A percentile compares a stretch with the other conserved stretches of the same genome.
phyloP scores from a whole-genome alignment of 2,888 invertebrate species.

The Lycocerus yunnanus region DNA sequence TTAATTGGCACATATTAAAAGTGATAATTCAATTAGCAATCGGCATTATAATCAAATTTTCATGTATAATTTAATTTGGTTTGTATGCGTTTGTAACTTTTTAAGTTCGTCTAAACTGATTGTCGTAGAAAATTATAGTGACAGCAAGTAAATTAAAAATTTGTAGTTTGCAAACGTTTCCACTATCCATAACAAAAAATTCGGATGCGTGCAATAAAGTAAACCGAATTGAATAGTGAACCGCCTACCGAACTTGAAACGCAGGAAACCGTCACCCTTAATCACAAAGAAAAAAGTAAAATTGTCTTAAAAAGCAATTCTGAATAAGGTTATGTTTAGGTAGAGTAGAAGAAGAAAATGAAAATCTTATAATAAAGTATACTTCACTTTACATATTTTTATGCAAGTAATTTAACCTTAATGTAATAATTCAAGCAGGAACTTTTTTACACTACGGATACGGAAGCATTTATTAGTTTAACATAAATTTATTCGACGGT shows the following conservation, averaged over 20 bases:
- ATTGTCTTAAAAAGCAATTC: neutral
- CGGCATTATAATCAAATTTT: neutral
- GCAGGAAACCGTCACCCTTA: neutral
- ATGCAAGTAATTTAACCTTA: neutral
- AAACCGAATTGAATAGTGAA: neutral
- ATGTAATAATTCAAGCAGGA: neutral
- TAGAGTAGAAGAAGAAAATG: neutral
- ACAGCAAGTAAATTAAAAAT: neutral
- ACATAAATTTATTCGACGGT: neutral
- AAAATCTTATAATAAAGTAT: neutral
- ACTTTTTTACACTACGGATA: neutral
- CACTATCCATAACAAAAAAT: neutral
- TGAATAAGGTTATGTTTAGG: neutral
- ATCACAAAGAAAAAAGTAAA: neutral
- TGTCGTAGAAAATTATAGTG: neutral
- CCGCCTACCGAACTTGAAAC: neutral
- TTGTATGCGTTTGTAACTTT: neutral
- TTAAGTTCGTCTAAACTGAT: neutral
- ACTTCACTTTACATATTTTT: neutral
- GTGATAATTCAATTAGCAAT: neutral
- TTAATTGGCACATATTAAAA: neutral
- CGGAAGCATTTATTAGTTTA: neutral
- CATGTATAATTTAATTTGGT: neutral
- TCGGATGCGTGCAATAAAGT: neutral
- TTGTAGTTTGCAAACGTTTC: neutral